Evolutionary conservation across 2,797 vertebrate genomes (phyloP), one percentile per base, ranked within the genome.

Genomic region (Diglossa cyanea): DNA sequence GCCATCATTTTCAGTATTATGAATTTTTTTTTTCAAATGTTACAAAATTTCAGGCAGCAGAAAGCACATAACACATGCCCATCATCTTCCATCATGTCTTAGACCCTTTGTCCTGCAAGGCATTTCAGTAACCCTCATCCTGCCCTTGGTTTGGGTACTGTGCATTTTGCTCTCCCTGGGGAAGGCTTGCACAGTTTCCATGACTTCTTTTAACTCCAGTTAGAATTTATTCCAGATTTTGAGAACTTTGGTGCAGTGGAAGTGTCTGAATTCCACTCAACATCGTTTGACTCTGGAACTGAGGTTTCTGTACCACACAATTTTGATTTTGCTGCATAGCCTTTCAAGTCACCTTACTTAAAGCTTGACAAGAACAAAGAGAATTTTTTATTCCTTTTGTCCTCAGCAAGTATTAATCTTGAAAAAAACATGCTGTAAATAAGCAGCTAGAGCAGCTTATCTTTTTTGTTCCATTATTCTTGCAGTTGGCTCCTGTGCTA

Each of bases 401-500:
- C n/a, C 62, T 68, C 95, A 93, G 62, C 70, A 67, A 79, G 65
- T 65, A 70, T 6, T 91, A 84, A 60, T 86, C 92, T 93, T 70
- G 42, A 16, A 40, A 67, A 39, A 90, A 75, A 4, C 2, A 18
- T 37, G 2, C 13, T 79, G 28, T 90, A 86, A 70, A 83, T 68
- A 79, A 71, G 53, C 48, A 68, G n/a, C 67, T 93, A 60, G 37
- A 73, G 55, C 25, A 88, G 45, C 66, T 93, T 54, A 87, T 76
- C 31, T 58, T 76, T 80, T 81, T 60, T 90, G 54, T 87, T 80
- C 44, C 28, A 13, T 73, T 97, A 65, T 77, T 92, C 94, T 93
- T 97, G 90, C 79, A 99, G 98, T 91, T 99, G 98, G 98, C 97
- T 98, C 91, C 97, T 99, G 51, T 98, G 86, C 93, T 98, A 98